Conservation (phyloP, 2,888 invertebrate genomes). For the Tolmerus cingulatus region DNA sequence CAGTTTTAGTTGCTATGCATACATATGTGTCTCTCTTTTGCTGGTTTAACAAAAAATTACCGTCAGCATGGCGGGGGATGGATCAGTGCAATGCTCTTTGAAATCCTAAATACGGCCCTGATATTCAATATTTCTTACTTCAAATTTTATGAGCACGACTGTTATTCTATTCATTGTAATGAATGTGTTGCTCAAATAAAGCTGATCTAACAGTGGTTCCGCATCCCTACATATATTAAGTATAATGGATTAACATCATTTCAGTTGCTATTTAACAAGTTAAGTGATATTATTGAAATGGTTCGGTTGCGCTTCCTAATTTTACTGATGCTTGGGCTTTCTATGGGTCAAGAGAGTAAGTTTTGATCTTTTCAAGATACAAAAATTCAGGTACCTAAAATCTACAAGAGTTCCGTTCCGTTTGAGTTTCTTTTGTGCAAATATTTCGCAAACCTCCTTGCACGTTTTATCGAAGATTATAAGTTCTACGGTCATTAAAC, state of each 20-base stretch:
- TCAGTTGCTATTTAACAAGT: neutral
- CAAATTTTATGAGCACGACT: no score
- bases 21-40: no score
- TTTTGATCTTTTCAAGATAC: neutral
- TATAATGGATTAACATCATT: neutral
- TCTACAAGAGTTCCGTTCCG: neutral
- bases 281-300: neutral
- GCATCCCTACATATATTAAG: neutral
- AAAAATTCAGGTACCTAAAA: neutral
- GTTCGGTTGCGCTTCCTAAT: neutral
- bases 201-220: neutral
- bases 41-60: no score
- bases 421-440: no score
- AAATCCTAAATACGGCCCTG: no score
- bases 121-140: no score
- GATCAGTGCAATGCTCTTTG: no score
- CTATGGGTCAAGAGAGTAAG: neutral
- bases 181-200: neutral
- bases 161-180: neutral
- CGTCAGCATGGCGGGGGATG: no score
- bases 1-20: no score
- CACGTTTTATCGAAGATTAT: no score
- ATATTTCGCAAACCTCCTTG: no score
- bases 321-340: neutral
- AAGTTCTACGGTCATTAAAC: no score